Conservation (phyloP, 2,113 vertebrate genomes). For the Phalacrocorax brasilianus region DNA sequence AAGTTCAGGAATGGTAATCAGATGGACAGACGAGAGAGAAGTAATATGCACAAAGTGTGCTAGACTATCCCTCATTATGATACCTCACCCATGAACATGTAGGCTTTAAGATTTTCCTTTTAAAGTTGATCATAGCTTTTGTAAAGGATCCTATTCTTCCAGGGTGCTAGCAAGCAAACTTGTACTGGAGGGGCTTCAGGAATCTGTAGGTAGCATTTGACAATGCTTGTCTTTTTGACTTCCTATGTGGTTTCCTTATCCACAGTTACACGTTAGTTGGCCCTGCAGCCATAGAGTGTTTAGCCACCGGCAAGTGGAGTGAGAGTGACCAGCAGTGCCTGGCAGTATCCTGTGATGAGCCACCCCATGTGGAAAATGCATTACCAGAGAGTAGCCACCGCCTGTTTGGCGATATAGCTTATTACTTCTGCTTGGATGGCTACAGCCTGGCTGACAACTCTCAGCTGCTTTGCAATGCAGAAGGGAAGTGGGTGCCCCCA, state of each 20-base stretch:
- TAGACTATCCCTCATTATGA: not conserved
- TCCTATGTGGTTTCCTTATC: not conserved
- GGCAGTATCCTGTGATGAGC: constrained; percentile 92
- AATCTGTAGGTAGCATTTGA: not conserved
- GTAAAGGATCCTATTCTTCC: not conserved
- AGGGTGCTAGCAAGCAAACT: not conserved
- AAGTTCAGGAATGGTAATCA: not conserved
- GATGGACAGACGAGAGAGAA: not conserved
- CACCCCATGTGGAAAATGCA: constrained; percentile 89
- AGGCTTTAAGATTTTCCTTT: not conserved
- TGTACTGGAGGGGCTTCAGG: not conserved
- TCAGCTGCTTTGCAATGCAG: constrained; percentile 88
- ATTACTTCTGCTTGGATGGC: constrained; percentile 93
- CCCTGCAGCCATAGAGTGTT: constrained; percentile 84
- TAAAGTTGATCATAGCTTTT: not conserved
- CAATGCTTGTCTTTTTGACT: constrained; percentile 5
- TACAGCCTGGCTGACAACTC: constrained; percentile 90
- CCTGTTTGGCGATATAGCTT: constrained; percentile 89
- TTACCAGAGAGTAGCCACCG: constrained; percentile 88
- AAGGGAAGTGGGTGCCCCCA: constrained; percentile 90
- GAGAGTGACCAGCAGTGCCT: constrained; percentile 85
- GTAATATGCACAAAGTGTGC: not conserved
- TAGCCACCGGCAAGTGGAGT: constrained; percentile 86
- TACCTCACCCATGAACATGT: not conserved
- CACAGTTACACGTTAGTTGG: constrained; percentile 90